These are phyloP conservation scores for Sminthurides aquaticus DNA, from an alignment of 2,888 invertebrate genomes.

Conservation along the genomic window DNA sequence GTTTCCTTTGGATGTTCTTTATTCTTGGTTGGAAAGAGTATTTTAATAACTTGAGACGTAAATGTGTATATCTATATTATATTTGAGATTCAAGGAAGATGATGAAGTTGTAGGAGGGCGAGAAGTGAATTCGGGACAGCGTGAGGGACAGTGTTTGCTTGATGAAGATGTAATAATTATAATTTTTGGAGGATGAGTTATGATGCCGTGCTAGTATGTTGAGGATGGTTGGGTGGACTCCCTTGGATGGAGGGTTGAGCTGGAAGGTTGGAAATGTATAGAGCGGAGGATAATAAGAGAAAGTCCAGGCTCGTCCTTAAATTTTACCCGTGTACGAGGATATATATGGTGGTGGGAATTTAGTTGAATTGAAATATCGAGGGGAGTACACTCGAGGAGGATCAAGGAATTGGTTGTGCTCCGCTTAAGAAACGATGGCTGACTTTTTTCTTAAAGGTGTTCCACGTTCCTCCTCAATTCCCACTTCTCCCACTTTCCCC, in stretches of 20 bases:
- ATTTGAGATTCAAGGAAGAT: too few relatives aligned
- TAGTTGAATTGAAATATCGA: background rate
- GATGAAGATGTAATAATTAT: background rate
- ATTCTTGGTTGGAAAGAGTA: too few relatives aligned
- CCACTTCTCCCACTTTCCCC: background rate
- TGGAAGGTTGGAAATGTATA: background rate
- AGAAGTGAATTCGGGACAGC: too few relatives aligned
- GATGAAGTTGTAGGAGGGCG: too few relatives aligned
- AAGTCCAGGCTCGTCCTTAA: background rate
- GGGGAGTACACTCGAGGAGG: background rate
- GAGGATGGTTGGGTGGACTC: background rate
- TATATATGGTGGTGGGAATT: background rate
- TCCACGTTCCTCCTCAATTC: slow-evolving; percentile 1
- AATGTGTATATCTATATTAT: too few relatives aligned
- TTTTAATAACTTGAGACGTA: too few relatives aligned
- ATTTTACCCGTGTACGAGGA: background rate
- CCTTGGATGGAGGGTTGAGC: background rate
- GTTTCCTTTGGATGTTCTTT: too few relatives aligned
- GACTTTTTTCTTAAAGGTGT: slow-evolving; percentile 27
- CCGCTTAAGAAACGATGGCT: slow-evolving; percentile 17
- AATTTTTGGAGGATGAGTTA: background rate
- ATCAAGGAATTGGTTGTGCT: background rate
- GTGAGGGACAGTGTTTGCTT: too few relatives aligned
- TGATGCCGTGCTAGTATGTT: background rate
- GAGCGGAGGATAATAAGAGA: background rate